A percentile compares a stretch with the other conserved stretches of the same genome.
Evolutionary conservation across 1,140 invertebrate genomes (phyloP).

Genomic region (Heliconius melpomene): DNA sequence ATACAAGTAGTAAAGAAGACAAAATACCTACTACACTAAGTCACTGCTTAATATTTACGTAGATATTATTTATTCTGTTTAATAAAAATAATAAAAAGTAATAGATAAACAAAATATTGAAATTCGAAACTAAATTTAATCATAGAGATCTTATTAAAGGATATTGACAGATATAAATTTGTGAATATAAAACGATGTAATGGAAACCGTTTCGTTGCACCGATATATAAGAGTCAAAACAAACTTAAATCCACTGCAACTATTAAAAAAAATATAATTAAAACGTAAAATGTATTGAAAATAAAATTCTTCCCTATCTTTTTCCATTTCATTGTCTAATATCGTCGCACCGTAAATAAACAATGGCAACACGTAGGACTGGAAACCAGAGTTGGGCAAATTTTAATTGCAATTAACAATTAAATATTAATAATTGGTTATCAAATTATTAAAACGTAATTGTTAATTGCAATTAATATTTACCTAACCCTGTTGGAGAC

Average conservation of each 20-base stretch:
- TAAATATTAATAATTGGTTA: no score
- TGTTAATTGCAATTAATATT: no score
- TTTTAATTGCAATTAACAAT: no score
- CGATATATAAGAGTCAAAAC: neutral
- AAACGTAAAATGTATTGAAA: no score
- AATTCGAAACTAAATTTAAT: neutral
- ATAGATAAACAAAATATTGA: no score
- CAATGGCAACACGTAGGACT: conserved; percentile 67
- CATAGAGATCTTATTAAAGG: neutral
- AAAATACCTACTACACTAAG: no score
- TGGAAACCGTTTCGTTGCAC: neutral
- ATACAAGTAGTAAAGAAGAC: no score
- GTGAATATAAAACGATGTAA: conserved; percentile 18
- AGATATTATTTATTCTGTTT: no score
- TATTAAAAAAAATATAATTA: neutral
- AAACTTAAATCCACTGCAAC: neutral
- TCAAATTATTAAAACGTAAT: no score
- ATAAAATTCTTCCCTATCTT: no score
- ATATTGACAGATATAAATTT: conserved; percentile 19
- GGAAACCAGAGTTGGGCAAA: conserved; percentile 1
- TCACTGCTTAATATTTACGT: no score
- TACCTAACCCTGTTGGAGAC: neutral
- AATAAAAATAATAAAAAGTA: neutral
- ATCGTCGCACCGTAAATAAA: conserved; percentile 38
- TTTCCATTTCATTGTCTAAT: conserved; percentile 24